Evolutionary conservation across 2,888 invertebrate genomes (phyloP).

Genomic region (Callyntrura guangdongensis): DNA sequence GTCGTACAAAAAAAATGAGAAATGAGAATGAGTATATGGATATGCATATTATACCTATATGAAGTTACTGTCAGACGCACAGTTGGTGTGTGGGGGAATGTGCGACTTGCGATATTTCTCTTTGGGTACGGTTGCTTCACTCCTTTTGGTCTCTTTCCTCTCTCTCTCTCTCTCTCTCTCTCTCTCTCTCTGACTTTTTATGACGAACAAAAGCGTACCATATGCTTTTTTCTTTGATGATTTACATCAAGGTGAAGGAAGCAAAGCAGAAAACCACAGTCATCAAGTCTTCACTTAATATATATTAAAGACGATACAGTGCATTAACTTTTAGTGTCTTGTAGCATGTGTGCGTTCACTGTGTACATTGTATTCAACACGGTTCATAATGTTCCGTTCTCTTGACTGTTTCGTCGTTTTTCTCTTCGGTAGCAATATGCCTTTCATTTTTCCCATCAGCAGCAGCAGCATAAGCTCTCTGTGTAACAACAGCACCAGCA

Average conservation of each 20-base stretch:
- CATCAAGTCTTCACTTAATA: slow-evolving; percentile 63
- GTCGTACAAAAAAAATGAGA: slow-evolving; percentile 11
- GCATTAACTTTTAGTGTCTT: slow-evolving; percentile 33
- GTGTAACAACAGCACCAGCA: neutral
- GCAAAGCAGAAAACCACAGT: slow-evolving; percentile 72
- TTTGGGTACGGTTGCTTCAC: slow-evolving; percentile 23
- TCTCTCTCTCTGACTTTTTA: slow-evolving; percentile 10
- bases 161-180: neutral
- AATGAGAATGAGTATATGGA: too few species aligned
- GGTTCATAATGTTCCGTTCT: slow-evolving; percentile 44
- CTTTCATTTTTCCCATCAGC: slow-evolving; percentile 68
- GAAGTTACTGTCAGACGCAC: neutral
- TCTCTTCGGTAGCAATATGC: slow-evolving; percentile 74
- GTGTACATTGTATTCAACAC: slow-evolving; percentile 42
- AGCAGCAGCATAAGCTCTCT: neutral
- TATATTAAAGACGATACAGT: slow-evolving; percentile 55
- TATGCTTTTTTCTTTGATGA: slow-evolving; percentile 62
- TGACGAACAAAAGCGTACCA: slow-evolving; percentile 43
- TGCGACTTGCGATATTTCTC: slow-evolving; percentile 61
- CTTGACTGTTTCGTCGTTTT: slow-evolving; percentile 33
- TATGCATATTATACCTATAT: too few species aligned
- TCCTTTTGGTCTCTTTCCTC: slow-evolving; percentile 23
- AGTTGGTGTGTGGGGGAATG: slow-evolving; percentile 60
- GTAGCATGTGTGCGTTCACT: slow-evolving; percentile 15
- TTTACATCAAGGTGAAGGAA: slow-evolving; percentile 64